Evolutionary conservation across 2,888 invertebrate species (phyloP), one percentile per base, ranked within the genome.

Genomic region (Acleris literana): DNA sequence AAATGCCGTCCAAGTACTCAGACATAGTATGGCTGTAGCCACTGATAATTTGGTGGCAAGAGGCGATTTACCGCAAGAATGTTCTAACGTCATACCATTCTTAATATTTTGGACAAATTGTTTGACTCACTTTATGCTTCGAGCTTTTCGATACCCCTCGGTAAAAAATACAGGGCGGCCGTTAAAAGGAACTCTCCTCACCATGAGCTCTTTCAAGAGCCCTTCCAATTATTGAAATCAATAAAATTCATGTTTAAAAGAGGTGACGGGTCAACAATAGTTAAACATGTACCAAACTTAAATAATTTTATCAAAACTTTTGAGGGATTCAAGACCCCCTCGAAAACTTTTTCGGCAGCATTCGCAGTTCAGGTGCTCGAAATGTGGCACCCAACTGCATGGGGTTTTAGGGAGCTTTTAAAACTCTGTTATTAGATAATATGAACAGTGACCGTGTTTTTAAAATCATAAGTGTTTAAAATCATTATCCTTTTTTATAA

Each of bases 321-420:
- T 9, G 55, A 43, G 7, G 43, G 16, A 16, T 39, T 55, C 13
- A 39, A 55, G 49, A 49, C 49, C 49, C n/a, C 20, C 9, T 49
- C 3, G 49, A 56, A 6, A 55, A 55, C 13, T 55, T 55, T 55
- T 43, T 20, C 17, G 43, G 43, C 5, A 16, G 43, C 43, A 43
- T 43, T 13, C 43, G 43, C 16, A 43, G 43, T 57, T 64, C 49
- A 39, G 65, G 68, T 5, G 64, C 48, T 5, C 68, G 68, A 51
- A 68, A 71, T 53, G 29, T 61, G 1, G 43, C 69, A 64, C 69
- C 69, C 11, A 61, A 70, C 55, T 53, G 53, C 20, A 16, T 54
- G 17, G 56, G 55, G 16, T 68, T 71, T 59, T 65, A 69, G 51
- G 65, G 70, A n/a, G 69, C 70, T 9, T 68, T 54, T 53, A 69